Evolutionary conservation across 2,888 invertebrate genomes (phyloP).

Genomic region (Phortica okadai): DNA sequence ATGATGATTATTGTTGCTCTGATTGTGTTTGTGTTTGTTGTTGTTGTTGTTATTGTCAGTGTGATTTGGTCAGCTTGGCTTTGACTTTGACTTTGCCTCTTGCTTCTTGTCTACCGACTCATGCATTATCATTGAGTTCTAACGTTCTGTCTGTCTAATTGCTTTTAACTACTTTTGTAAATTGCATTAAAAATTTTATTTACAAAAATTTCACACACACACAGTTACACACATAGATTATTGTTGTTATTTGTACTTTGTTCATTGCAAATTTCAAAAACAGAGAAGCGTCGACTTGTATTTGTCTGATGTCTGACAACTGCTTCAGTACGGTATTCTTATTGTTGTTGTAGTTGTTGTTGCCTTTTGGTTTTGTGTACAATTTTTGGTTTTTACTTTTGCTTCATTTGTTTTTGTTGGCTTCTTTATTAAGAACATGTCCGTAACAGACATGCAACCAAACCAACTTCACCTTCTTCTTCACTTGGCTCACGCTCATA

Average conservation of each 20-base stretch:
- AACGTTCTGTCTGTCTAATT: conserved; percentile 28
- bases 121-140: not conserved
- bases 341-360: not conserved
- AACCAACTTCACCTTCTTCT: not conserved
- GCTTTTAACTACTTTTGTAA: conserved; percentile 34
- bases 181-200: conserved; percentile 36
- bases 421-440: conserved; percentile 30
- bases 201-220: conserved; percentile 8
- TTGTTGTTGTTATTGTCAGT: not conserved
- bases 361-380: not conserved
- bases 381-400: conserved; percentile 24
- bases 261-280: conserved; percentile 10
- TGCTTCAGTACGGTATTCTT: not conserved
- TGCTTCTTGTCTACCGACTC: no score
- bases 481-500: not conserved
- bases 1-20: not conserved
- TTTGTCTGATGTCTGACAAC: conserved; percentile 29
- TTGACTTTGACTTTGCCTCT: not conserved
- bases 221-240: not conserved
- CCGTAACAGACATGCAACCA: conserved; percentile 23
- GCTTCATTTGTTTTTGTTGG: conserved; percentile 23
- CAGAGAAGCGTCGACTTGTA: not conserved
- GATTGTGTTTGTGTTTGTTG: conserved; percentile 16
- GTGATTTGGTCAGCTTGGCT: conserved; percentile 1
- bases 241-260: conserved; percentile 4